Evolutionary conservation across 92 coral and sea anemone species (phyloP), one percentile per base, ranked within the genome.

Genomic region (Bergia puertoricense): DNA sequence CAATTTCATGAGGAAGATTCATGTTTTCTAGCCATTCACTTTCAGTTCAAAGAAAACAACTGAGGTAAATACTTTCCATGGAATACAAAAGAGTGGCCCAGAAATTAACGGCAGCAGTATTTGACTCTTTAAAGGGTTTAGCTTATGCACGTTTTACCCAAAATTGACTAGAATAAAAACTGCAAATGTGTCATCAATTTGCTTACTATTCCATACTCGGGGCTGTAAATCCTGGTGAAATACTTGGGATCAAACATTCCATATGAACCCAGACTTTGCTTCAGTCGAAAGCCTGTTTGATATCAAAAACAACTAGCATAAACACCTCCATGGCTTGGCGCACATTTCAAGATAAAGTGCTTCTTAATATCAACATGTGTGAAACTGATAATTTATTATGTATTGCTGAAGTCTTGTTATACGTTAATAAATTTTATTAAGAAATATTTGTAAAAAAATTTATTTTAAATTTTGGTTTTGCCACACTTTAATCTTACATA

Each of bases 201-300:
- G 87, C 87, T 84, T 84, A 84, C 87, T 84, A 84, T 46, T 84
- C 87, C 87, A 84, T 84, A 84, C 57, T 84, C 87, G 87, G 87
- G 87, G 78, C 87, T 79, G 43, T 84, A 84, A 84, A 84, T 84
- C 87, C 87, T 84, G 67, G 79, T 71, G 87, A 84, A 71, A 72
- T 84, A 84, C 87, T 84, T 84, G 87, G 87, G 87, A 71, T 84
- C 87, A 84, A 84, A 84, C 87, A 84, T 69, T 84, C 87, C 87
- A 84, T 84, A 84, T 10, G 87, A 44, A 84, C 67, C 78, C 79
- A 84, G 87, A 84, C 87, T 84, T 84, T 84, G 87, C 87, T 84
- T 84, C 87, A 84, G 87, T 36, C 77, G 87, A 72, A 84, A 84
- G 75, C 87, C 87, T 84, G 87, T 84, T 84, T 84, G 78, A 84